These are phyloP conservation scores for Numenius phaeopus DNA, from an alignment of 2,797 vertebrate genomes.

Conservation along the genomic window DNA sequence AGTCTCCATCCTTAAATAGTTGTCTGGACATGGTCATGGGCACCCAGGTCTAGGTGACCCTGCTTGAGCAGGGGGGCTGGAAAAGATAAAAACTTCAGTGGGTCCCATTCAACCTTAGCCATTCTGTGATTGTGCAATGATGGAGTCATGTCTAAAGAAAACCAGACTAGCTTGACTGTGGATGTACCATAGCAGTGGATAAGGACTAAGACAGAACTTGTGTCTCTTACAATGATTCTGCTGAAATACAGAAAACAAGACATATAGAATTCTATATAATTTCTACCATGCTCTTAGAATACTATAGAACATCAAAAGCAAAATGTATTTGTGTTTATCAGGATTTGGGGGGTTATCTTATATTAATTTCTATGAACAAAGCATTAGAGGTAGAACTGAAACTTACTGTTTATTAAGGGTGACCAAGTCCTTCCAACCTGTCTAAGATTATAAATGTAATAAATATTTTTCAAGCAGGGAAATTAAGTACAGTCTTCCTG, in stretches of 20 bases:
- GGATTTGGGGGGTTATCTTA: not conserved
- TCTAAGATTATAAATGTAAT: not conserved
- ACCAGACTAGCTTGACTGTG: not conserved
- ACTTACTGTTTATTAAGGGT: not conserved
- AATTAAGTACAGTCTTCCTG: not conserved
- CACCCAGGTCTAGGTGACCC: not conserved
- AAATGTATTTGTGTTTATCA: not conserved
- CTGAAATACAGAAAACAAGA: not conserved
- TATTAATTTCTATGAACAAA: not conserved
- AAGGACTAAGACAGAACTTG: not conserved
- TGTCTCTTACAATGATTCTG: not conserved
- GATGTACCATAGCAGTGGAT: not conserved
- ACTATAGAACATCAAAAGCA: not conserved
- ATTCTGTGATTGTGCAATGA: not conserved
- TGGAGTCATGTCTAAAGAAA: not conserved
- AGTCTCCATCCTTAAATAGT: not conserved
- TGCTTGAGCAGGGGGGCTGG: fast-evolving
- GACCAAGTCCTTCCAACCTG: not conserved
- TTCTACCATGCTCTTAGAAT: not conserved
- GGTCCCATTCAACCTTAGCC: not conserved
- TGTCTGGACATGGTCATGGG: fast-evolving
- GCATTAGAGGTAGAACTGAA: not conserved
- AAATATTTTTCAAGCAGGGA: not conserved
- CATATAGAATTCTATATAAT: not conserved
- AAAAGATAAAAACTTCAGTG: not conserved